Conservation (phyloP, 2,888 invertebrate species). For the Clepsis dumicolana region DNA sequence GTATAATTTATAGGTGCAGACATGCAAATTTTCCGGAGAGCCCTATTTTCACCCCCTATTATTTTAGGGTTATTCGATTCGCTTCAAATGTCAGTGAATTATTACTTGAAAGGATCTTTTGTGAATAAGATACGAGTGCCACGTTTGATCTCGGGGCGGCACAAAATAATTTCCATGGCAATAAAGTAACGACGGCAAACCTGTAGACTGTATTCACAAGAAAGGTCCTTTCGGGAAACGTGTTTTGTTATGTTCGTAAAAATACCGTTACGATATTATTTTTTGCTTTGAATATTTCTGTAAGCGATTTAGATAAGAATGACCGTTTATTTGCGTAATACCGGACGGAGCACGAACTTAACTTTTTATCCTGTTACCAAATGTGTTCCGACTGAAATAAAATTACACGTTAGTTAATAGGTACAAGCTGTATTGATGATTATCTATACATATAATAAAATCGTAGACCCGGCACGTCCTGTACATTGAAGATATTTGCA, state of each 20-base stretch:
- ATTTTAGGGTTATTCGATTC: conserved; percentile 59
- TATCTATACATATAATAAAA: too few species aligned
- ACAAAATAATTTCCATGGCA: conserved; percentile 61
- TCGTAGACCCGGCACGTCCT: too few species aligned
- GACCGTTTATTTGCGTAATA: conserved; percentile 14
- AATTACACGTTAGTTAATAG: too few species aligned
- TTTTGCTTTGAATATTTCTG: conserved; percentile 8
- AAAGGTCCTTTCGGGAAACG: conserved; percentile 29
- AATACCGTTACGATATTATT: conserved; percentile 14
- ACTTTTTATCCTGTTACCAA: not conserved
- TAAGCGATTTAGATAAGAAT: conserved; percentile 5
- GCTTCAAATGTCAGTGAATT: conserved; percentile 60
- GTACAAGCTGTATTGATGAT: too few species aligned
- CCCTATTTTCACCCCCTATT: conserved; percentile 57
- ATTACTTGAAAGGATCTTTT: conserved; percentile 64
- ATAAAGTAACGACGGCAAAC: conserved; percentile 55
- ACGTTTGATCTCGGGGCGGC: conserved; percentile 62
- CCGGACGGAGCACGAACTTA: not conserved
- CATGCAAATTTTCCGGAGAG: conserved; percentile 65
- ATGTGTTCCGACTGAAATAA: not conserved
- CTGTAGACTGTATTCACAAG: conserved; percentile 41
- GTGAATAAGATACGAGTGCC: conserved; percentile 65
- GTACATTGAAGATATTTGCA: too few species aligned
- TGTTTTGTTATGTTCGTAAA: conserved; percentile 35
- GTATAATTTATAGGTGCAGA: conserved; percentile 70